Percentiles rank a stretch among this genome's conserved stretches.
These are phyloP conservation scores for Sebastes minor DNA, from an alignment of 2,797 vertebrate species.

Conservation along the genomic window DNA sequence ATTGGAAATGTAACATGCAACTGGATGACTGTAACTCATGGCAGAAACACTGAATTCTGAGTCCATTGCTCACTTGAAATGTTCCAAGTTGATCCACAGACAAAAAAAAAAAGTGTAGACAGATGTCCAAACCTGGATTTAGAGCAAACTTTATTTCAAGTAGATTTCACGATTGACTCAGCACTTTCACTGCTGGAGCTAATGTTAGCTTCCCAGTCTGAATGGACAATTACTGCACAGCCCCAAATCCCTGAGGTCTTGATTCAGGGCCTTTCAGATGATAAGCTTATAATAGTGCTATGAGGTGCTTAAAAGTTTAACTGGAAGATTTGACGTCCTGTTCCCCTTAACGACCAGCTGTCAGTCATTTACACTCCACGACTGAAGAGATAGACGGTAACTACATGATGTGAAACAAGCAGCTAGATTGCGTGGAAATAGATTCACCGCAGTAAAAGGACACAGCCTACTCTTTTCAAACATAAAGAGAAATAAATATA, in stretches of 20 bases:
- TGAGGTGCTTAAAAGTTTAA: constrained; percentile 7
- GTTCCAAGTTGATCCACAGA: neutral
- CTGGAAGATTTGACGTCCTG: neutral
- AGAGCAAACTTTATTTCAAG: neutral
- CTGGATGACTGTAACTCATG: too few species aligned
- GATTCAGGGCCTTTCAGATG: neutral
- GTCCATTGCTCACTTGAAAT: neutral
- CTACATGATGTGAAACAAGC: neutral
- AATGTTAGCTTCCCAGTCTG: neutral
- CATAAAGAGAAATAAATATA: too few species aligned
- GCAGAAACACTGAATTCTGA: too few species aligned
- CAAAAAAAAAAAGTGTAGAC: neutral
- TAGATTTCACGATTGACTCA: neutral
- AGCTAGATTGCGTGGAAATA: neutral
- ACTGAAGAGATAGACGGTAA: neutral
- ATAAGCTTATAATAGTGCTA: neutral
- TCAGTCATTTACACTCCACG: neutral
- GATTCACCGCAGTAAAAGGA: neutral
- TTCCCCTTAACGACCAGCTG: neutral
- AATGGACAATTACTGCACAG: neutral
- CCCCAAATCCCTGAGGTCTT: neutral
- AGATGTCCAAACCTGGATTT: neutral
- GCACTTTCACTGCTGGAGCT: neutral
- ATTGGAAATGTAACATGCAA: too few species aligned
- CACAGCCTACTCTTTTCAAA: neutral